Evolutionary conservation across 1,140 invertebrate genomes (phyloP), one percentile per base, ranked within the genome.

Genomic region (Sycophila sp.): DNA sequence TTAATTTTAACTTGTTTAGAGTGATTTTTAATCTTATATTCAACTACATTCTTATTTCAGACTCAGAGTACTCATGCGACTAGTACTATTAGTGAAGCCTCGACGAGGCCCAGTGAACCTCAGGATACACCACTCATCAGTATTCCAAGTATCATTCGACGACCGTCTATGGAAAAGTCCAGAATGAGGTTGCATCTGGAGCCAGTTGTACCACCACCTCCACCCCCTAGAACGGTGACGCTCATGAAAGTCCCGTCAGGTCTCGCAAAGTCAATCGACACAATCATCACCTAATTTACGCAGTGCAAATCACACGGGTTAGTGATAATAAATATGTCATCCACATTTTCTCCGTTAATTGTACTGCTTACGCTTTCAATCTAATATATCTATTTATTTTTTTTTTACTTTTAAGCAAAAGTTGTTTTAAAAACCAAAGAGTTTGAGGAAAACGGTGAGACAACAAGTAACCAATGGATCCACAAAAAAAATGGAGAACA

Each of bases 141-240:
- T 0, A 53, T 65, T 4, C 53, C 75, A 13, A 76, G 62, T 49
- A 75, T 81, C 26, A 75, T 82, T 11, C 74, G 80, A 58, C 76
- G 81, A 69, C 80, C 81, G 6, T 81, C 80, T 0, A 82, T 81
- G 80, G 81, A 82, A 72, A 82, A 78, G 60, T 79, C 81, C 6
- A 77, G 77, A 58, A 79, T 82, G 78, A 77, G 76, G 49, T 59
- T 83, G 40, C 81, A 81, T 58, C 65, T 83, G 4, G 80, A 81
- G 36, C 72, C 76, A 5, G 75, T 79, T 22, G 71, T 80, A 24
- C 81, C 81, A 8, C 81, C 81, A 2, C 81, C 81, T 1, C 81
- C 81, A 7, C 81, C 81, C 0, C 81, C 81, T 1, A 75, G 81
- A 53, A 83, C 81, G 8, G 80, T 83, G 0, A 82, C 81, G 15